Base-by-base conservation (phyloP, 2,888 invertebrate genomes). In the Pantelozetes paolii region DNA sequence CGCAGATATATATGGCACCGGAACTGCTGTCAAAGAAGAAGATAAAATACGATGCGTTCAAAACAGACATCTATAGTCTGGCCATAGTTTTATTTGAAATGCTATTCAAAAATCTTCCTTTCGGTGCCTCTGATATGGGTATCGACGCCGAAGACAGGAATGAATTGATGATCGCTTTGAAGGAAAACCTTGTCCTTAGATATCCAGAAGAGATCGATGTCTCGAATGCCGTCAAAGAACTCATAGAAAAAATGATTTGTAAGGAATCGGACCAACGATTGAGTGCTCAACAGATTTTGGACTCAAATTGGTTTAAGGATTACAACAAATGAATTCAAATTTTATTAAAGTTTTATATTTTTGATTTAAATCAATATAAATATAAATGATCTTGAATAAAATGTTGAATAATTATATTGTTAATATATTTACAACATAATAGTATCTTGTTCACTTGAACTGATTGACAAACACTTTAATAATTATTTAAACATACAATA, bases 41-140 rank as follows among this genome's bases (percentile, higher is more conserved):
- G 0, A 32, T 26, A 1, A 2, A 1, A 0, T 71, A 71, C 71
- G 71, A 71, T 30, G 71, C 71, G 26, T 48, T 57, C 32, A 57
- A 50, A 23, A 50, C 28, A 30, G 71, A 71, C 26, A 54, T 71
- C 23, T 71, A 57, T 18, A 71, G 71, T 71, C 32, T 71, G n/a
- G 71, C 23, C 11, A 30, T 71, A 15, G 54, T 71, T 48, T 71
- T 71, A 48, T 71, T 28, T 54, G 30, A 28, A 18, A 54, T 71
- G 54, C 30, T 71, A 1, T 71, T 50, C 54, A 1, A 28, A 23
- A 3, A 11, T 3, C 26, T 71, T 9, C 71, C 71, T 1, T 71
- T 71, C 54, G n/a, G n/a, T 20, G 15, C 3, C 11, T n/a, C 59
- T n/a, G 59, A 59, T 32, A 2, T 59, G 30, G 59, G 30, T 11